Base-by-base conservation (phyloP, 2,113 vertebrate genomes). In the Haliaeetus leucogaster region DNA sequence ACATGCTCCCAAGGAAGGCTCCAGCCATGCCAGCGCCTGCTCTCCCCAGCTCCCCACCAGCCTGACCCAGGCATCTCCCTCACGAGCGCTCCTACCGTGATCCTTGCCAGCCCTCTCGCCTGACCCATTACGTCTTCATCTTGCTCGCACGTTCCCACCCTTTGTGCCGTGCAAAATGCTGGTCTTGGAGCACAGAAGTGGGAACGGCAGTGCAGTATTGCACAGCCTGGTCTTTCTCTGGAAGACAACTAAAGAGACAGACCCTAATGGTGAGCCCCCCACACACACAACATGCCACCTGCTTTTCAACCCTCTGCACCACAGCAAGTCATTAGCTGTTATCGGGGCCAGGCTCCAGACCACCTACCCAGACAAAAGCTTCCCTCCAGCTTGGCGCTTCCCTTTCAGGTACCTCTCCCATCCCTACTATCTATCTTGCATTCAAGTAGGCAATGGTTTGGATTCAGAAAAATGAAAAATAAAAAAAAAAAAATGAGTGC, bases 31-130 rank as follows among this genome's bases (percentile, higher is more conserved):
- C 50, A 78, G 43, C 0, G 1, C 16, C 43, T 19, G 34, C 18
- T 72, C 16, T 42, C 12, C 5, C 16, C 79, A 47, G 34, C 26
- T 52, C 45, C 61, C 27, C 2, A 2, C 25, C 63, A 62, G 38
- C n/a, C 45, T 2, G 29, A 19, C 12, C 52, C 1, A 0, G 19
- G 27, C 16, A 5, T 61, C 27, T 38, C 17, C 34, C 38, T 77
- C 5, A 0, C 4, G 1, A 43, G 22, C 1, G 3, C n/a, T 4
- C 17, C 23, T 10, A 2, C 23, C 59, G 13, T 3, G 23, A 19
- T 30, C 53, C 15, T 71, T 17, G 23, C 34, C 79, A 61, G 50
- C 13, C 34, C 34, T 62, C 61, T 8, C 19, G 55, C 32, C 74
- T 23, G 66, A 23, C 13, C 17, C 55, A 29, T 20, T 56, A 5